Conservation (phyloP, 2,113 vertebrate genomes). For the Sceloporus undulatus region DNA sequence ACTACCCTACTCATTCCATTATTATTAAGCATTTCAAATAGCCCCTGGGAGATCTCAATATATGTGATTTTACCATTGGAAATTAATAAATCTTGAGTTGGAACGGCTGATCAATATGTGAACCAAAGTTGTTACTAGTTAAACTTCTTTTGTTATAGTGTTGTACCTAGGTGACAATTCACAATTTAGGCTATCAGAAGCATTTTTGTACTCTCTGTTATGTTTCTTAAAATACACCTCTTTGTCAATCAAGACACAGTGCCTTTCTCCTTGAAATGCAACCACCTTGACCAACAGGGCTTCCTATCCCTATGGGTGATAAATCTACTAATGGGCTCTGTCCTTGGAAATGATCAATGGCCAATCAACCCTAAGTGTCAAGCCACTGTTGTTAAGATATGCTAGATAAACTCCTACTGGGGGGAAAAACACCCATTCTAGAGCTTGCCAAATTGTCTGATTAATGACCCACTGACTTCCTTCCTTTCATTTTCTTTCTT, state of each 20-base stretch:
- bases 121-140: background rate
- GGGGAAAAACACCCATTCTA: constrained; percentile 19
- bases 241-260: background rate
- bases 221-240: background rate
- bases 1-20: too few relatives aligned
- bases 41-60: background rate
- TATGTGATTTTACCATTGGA: background rate
- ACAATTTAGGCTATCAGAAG: background rate
- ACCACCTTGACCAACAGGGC: constrained; percentile 1
- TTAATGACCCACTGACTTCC: constrained; percentile 24
- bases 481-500: background rate
- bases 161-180: background rate
- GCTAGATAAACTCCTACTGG: constrained; percentile 1
- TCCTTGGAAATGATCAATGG: constrained; percentile 27
- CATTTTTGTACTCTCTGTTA: background rate
- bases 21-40: too few relatives aligned
- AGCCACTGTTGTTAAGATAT: constrained; percentile 21
- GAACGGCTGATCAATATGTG: background rate
- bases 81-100: background rate
- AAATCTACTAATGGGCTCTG: constrained; percentile 23
- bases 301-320: constrained; percentile 8
- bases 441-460: background rate
- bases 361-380: constrained; percentile 27
- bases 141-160: background rate
- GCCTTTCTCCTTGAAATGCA: background rate